Evolutionary conservation across 2,113 vertebrate genomes (phyloP).

Genomic region (Struthidea cinerea): DNA sequence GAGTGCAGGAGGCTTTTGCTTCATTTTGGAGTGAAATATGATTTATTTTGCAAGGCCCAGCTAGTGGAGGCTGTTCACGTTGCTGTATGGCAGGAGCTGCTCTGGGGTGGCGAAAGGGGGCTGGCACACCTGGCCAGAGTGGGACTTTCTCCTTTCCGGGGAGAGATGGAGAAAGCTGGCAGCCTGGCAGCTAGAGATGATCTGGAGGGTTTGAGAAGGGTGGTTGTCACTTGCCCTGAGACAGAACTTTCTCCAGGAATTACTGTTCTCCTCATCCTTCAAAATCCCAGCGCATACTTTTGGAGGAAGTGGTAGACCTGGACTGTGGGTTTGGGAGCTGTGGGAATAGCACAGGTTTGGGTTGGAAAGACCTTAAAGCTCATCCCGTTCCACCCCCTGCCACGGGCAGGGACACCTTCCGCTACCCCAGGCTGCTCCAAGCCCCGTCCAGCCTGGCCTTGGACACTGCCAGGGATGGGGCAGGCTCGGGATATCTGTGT

Average conservation of each 20-base stretch:
- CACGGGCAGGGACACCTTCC: neutral
- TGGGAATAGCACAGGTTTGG: neutral
- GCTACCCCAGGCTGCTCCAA: neutral
- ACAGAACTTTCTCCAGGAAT: neutral
- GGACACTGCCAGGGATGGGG: neutral
- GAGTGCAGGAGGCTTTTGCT: neutral
- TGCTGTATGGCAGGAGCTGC: neutral
- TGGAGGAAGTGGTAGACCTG: neutral
- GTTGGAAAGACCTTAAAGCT: neutral
- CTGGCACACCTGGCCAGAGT: neutral
- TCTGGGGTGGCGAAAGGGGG: neutral
- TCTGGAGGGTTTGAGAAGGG: neutral
- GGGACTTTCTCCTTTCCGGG: neutral
- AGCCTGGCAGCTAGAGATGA: neutral
- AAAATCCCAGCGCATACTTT: neutral
- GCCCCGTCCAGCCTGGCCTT: rapidly evolving
- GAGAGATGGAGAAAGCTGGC: neutral
- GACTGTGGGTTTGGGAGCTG: neutral
- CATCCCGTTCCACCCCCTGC: neutral
- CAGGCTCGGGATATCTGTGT: neutral
- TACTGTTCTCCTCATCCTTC: neutral
- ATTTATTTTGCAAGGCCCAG: neutral
- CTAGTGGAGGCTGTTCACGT: neutral
- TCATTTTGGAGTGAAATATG: neutral
- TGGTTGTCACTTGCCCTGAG: neutral